Evolutionary conservation across 2,888 invertebrate species (phyloP), one percentile per base, ranked within the genome.

Genomic region (Chirona hameri): DNA sequence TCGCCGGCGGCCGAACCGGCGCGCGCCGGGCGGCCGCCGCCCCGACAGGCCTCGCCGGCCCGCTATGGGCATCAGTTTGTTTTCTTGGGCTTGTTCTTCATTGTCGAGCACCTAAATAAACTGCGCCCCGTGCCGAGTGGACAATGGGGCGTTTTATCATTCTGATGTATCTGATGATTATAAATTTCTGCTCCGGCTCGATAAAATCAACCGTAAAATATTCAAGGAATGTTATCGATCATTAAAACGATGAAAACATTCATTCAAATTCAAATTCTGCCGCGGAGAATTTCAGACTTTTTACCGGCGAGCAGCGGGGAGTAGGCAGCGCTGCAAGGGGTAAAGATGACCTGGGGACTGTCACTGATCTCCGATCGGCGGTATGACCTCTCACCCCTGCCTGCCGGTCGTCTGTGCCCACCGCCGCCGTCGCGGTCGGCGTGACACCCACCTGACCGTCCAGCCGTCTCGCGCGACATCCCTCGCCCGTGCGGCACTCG

Each of bases 191-290:
- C 76, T 46, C 39, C 18, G 24, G 31, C 46, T 39, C 76, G 76
- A 76, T 76, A 76, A 76, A 76, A 46, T 46, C 39, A n/a, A 46
- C 46, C 46, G 76, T 39, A 76, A 76, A 76, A 76, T 76, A 76
- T 76, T 76, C 76, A 76, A 76, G 76, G 76, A 76, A 76, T 76
- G 76, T 76, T 76, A 76, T 76, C 76, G 39, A 46, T 76, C 76
- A 76, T 76, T 76, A 76, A 76, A 76, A 76, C 76, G 76, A 76
- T 76, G 39, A 76, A 76, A 76, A 76, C 76, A 76, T 46, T 76
- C 76, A 76, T 76, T 76, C 76, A 76, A 39, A 76, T 76, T 76
- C 24, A 76, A 76, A 76, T 76, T 76, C 46, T 76, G 31, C 39
- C 76, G 76, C 39, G 39, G 76, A 46, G 76, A 76, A 39, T 76